Evolutionary conservation across 2,797 vertebrate genomes (phyloP), one percentile per base, ranked within the genome.

Genomic region (Platyrinchus mystaceus): DNA sequence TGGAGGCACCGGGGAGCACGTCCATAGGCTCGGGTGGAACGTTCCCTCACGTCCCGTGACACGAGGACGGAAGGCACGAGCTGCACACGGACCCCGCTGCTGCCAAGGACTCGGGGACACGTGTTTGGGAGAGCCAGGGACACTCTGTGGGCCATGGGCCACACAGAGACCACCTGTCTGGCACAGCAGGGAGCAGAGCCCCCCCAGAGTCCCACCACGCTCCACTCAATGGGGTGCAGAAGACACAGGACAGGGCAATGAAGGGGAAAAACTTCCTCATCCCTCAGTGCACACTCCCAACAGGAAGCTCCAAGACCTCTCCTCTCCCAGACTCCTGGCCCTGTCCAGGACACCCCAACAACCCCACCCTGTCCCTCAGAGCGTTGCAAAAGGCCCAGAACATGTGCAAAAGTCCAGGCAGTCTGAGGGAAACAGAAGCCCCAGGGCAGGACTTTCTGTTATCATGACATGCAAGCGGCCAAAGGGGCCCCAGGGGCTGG

Each of bases 391-490:
- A 68, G 64, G 71, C 68, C 4, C 2, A 0, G 66, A 23, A 7
- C 2, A 6, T 0, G 50, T 5, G 70, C 1, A 5, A 36, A 47
- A 9, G 20, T 4, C 10, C 18, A 12, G 77, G 8, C 36, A 9
- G 6, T 4, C 2, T 39, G 12, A 0, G 7, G 22, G 59, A 49
- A 69, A 30, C 8, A 8, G 62, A 18, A 32, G 23, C 8, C 36
- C 16, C 0, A 1, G 53, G 68, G 82, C 15, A 6, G 23, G 8
- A 2, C 9, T 47, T 62, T 32, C 11, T 27, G 46, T 43, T 26
- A 28, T 26, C 1, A 0, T 1, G 16, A 28, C 27, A 16, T 3
- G 27, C 23, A 7, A 20, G n/a, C 1, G 15, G 12, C 32, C 56
- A 8, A 26, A 55, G 28, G 53, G 56, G 75, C 91, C 84, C 94